Base-by-base conservation (phyloP, 1,140 invertebrate species). In the Caenorhabditis brenneri region DNA sequence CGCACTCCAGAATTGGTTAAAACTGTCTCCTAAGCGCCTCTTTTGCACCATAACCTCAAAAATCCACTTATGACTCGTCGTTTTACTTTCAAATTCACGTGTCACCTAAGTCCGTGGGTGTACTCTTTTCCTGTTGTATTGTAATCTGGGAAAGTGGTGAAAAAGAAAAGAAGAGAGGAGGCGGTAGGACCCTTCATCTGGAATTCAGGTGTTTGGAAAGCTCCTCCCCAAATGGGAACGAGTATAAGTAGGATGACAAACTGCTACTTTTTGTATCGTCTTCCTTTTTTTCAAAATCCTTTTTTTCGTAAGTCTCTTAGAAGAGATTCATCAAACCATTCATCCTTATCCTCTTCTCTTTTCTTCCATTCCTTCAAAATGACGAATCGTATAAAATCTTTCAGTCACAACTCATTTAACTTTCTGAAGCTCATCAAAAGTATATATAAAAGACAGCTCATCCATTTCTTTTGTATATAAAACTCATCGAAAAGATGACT, bases 71-170 rank as follows among this genome's bases (percentile, higher is more conserved):
- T 65, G 33, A 65, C 58, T 65, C 58, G 15, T 65, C 31, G 10
- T 65, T 39, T 27, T 55, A 55, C 24, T 36, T 65, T 16, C 29
- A 33, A 65, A 33, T 65, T 36, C 58, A 33, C 19, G 31, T 33
- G 58, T 2, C 27, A 12, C n/a, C 65, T 39, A 74, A 74, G 65
- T 42, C 65, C 65, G 65, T 74, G 65, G 65, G 65, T 74, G 65
- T 74, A 31, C 65, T 42, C 29, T 31, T 74, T 46, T 22, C n/a
- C n/a, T n/a, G n/a, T 33, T 36, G 29, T 65, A 33, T 65, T 33
- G 58, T 65, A 65, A 65, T 65, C 58, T 65, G 58, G 58, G 58
- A 65, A 65, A 65, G 58, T 65, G 58, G 49, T 22, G 16, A 46
- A 46, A 58, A 15, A 27, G 58, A 65, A 19, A 58, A 58, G 29